phyloP scores from a whole-genome alignment of 2,888 invertebrate species.

The Timema podura region DNA sequence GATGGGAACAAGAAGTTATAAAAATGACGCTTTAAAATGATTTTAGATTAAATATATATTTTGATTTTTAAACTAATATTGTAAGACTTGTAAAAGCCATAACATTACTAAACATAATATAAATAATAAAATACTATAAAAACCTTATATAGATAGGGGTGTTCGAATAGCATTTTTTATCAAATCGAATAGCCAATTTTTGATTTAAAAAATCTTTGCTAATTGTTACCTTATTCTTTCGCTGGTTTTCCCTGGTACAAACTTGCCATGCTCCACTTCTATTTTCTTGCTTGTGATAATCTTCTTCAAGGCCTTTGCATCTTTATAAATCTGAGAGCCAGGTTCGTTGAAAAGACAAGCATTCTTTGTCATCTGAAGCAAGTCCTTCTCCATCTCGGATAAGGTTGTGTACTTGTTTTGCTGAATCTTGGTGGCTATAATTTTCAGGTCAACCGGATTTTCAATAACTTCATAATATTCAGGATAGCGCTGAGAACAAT shows the following conservation, averaged over 20 bases:
- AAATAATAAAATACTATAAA: not conserved
- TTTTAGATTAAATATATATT: no score
- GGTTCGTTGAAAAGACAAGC: constrained; percentile 96
- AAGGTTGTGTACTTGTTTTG: constrained; percentile 73
- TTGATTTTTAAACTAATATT: no score
- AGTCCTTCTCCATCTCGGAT: constrained; percentile 82
- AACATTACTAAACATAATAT: no score
- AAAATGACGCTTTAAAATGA: no score
- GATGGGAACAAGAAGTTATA: no score
- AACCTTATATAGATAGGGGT: not conserved
- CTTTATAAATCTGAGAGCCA: constrained; percentile 93
- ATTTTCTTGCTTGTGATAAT: constrained; percentile 64
- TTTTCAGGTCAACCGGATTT: constrained; percentile 90
- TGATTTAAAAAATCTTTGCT: not conserved
- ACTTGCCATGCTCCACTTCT: constrained; percentile 60
- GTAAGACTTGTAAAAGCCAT: no score
- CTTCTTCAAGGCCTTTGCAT: constrained; percentile 85
- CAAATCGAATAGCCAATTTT: not conserved
- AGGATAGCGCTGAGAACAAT: constrained; percentile 66
- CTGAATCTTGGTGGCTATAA: constrained; percentile 88
- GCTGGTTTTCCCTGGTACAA: constrained; percentile 57
- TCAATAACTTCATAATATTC: constrained; percentile 94
- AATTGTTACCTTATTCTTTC: constrained; percentile 58
- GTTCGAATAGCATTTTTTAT: not conserved
- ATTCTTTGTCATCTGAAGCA: constrained; percentile 87